phyloP scores from a whole-genome alignment of 2,888 invertebrate genomes.

The Adelphocoris suturalis region DNA sequence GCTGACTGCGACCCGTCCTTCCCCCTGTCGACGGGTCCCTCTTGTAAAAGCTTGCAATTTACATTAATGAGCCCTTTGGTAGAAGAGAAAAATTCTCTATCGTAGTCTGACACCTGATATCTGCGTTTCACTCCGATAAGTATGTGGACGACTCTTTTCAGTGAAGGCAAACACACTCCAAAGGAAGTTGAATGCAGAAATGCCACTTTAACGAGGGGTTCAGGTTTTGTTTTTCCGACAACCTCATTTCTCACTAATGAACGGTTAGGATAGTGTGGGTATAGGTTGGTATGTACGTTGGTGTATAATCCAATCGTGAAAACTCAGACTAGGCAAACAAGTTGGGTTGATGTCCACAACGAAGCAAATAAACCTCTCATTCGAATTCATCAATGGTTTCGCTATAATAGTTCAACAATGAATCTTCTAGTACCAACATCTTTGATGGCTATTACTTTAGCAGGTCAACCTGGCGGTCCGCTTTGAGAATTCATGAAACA shows the following conservation, averaged over 20 bases:
- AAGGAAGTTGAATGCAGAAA: slow-evolving; percentile 12
- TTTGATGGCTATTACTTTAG: too few relatives aligned
- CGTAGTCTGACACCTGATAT: slow-evolving; percentile 32
- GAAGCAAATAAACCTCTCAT: too few relatives aligned
- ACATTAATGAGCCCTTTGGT: slow-evolving; percentile 43
- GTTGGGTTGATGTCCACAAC: background rate
- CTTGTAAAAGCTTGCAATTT: slow-evolving; percentile 53
- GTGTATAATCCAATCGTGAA: background rate
- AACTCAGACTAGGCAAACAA: background rate
- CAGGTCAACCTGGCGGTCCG: too few relatives aligned
- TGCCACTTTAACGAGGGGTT: background rate
- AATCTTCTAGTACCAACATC: too few relatives aligned
- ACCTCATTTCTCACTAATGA: slow-evolving; percentile 1
- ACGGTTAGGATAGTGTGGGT: background rate
- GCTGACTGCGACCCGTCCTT: slow-evolving; percentile 9
- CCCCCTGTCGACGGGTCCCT: slow-evolving; percentile 23
- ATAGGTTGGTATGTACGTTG: background rate
- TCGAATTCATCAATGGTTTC: too few relatives aligned
- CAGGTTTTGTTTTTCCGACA: background rate
- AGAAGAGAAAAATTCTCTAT: background rate
- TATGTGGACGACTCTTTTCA: background rate
- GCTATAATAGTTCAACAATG: too few relatives aligned
- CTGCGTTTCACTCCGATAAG: background rate
- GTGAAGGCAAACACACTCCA: background rate
- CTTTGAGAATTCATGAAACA: too few relatives aligned